Percentiles rank a stretch among this genome's conserved stretches.
Evolutionary conservation across 2,797 vertebrate species (phyloP).

Genomic region (Carcharodon carcharias): DNA sequence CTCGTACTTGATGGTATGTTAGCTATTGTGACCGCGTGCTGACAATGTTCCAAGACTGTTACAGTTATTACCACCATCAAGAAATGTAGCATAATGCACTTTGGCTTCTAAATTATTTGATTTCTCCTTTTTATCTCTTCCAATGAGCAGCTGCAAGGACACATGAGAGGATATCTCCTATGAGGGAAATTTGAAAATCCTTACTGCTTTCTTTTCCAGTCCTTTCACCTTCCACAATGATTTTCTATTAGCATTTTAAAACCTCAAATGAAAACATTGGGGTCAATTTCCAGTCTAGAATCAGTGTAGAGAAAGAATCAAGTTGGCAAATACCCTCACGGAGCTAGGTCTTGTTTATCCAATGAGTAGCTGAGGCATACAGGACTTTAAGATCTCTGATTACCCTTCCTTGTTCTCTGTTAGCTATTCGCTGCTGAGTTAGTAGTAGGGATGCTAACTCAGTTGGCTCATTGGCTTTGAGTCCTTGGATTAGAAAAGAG

Average conservation of each 20-base stretch:
- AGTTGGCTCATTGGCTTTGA: background rate
- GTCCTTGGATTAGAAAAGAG: background rate
- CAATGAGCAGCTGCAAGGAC: background rate
- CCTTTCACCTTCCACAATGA: background rate
- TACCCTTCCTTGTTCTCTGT: background rate
- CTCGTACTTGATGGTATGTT: background rate
- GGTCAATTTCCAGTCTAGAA: background rate
- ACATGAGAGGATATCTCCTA: background rate
- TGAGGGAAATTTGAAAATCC: background rate
- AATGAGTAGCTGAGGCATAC: background rate
- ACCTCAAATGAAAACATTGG: background rate
- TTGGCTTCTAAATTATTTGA: background rate
- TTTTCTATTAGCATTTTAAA: constrained; percentile 21
- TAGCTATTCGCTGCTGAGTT: background rate
- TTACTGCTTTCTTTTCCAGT: background rate
- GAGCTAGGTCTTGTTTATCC: background rate
- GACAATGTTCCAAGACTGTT: background rate
- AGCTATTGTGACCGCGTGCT: background rate
- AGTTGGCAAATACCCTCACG: background rate
- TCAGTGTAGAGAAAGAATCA: no score
- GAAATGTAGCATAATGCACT: constrained; percentile 18
- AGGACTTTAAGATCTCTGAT: background rate
- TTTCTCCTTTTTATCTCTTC: background rate
- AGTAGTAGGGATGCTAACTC: background rate
- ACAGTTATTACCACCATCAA: background rate